Evolutionary conservation across 2,888 invertebrate genomes (phyloP).

Genomic region (Odontothrips loti): DNA sequence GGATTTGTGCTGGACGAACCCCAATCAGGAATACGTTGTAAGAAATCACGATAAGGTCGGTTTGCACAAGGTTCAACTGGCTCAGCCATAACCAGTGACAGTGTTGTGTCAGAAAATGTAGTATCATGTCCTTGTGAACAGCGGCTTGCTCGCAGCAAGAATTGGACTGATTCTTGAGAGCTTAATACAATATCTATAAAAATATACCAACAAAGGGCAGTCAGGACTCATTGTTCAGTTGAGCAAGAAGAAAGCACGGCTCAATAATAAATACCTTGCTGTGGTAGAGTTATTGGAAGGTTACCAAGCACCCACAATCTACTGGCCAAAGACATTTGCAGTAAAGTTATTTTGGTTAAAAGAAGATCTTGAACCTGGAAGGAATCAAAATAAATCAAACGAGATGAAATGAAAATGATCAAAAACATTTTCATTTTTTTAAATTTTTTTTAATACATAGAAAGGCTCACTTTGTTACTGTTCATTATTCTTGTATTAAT

Average conservation of each 20-base stretch:
- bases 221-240: background rate
- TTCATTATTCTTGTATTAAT: constrained; percentile 67
- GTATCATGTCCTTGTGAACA: constrained; percentile 33
- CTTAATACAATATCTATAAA: constrained; percentile 52
- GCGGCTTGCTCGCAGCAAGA: constrained; percentile 28
- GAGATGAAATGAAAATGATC: constrained; percentile 12
- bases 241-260: background rate
- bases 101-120: constrained; percentile 46
- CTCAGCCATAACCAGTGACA: constrained; percentile 41
- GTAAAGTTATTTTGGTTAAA: constrained; percentile 53
- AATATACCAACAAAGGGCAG: constrained; percentile 38
- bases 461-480: constrained; percentile 48
- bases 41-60: constrained; percentile 45
- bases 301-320: constrained; percentile 56
- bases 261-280: constrained; percentile 34
- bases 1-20: background rate
- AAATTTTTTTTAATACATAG: constrained; percentile 34
- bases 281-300: constrained; percentile 37
- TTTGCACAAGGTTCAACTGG: constrained; percentile 41
- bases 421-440: constrained; percentile 32
- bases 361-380: constrained; percentile 56
- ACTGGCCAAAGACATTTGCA: constrained; percentile 59
- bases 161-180: constrained; percentile 42
- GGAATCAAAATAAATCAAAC: background rate
- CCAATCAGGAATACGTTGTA: background rate